Percentiles rank a stretch among this genome's conserved stretches.
Evolutionary conservation across 2,888 invertebrate species (phyloP).

Genomic region (Eupithecia tripunctaria): DNA sequence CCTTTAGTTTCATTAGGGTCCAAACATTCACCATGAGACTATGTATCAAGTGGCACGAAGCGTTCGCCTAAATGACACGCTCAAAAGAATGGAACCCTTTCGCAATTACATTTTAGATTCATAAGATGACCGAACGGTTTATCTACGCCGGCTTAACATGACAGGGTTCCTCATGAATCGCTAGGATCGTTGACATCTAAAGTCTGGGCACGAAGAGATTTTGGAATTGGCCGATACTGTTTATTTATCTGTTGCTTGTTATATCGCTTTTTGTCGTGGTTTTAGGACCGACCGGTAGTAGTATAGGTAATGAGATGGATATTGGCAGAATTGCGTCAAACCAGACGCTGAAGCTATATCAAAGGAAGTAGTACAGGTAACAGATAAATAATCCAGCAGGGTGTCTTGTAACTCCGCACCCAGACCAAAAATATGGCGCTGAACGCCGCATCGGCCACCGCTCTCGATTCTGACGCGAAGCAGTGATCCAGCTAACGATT

Average conservation of each 20-base stretch:
- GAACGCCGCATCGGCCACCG: conserved; percentile 69
- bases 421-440: conserved; percentile 46
- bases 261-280: neutral
- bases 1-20: conserved; percentile 68
- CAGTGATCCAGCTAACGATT: conserved; percentile 55
- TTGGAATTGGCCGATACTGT: neutral
- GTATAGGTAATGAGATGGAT: too few species aligned
- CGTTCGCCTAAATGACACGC: conserved; percentile 71
- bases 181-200: conserved; percentile 68
- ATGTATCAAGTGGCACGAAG: conserved; percentile 62
- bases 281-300: neutral
- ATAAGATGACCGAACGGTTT: conserved; percentile 14
- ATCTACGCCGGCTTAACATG: conserved; percentile 27
- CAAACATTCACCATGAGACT: conserved; percentile 74
- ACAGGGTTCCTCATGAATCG: conserved; percentile 57
- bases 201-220: conserved; percentile 4
- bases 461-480: conserved; percentile 67
- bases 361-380: too few species aligned
- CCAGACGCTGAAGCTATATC: too few species aligned
- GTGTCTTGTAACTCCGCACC: neutral
- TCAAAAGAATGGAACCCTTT: conserved; percentile 39
- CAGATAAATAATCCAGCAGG: neutral
- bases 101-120: conserved; percentile 23
- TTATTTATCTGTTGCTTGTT: neutral
- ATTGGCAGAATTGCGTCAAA: too few species aligned